phyloP scores from a whole-genome alignment of 2,888 invertebrate genomes.

The Phyllotreta striolata region DNA sequence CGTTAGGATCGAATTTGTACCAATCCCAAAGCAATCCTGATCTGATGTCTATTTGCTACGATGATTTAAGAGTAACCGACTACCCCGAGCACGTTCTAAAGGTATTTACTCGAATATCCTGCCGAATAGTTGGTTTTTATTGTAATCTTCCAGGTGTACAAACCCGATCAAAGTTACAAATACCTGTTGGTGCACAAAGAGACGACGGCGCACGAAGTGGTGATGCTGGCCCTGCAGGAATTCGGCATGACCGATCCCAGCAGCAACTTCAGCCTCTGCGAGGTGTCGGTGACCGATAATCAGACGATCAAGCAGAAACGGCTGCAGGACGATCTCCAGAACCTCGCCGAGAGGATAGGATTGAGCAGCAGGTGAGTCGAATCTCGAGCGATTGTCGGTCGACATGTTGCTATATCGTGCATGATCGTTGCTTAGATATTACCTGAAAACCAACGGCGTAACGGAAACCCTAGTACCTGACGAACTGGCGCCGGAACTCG shows the following conservation, averaged over 20 bases:
- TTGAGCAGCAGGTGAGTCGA: conserved; percentile 66
- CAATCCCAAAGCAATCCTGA: conserved; percentile 92
- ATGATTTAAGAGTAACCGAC: conserved; percentile 80
- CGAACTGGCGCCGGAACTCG: conserved; percentile 91
- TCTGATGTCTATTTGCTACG: conserved; percentile 82
- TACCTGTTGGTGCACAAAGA: conserved; percentile 96
- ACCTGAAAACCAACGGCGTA: conserved; percentile 93
- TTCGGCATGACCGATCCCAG: conserved; percentile 95
- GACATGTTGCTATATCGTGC: background rate
- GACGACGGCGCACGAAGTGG: conserved; percentile 88
- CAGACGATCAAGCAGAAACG: conserved; percentile 96
- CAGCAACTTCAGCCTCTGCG: conserved; percentile 89
- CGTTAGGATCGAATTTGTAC: conserved; percentile 72
- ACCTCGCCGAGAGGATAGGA: conserved; percentile 94
- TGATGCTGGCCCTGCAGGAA: conserved; percentile 95
- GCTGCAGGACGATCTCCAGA: conserved; percentile 92
- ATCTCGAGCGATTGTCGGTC: no score
- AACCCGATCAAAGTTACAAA: conserved; percentile 97
- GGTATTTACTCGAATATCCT: conserved; percentile 55
- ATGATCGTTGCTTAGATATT: conserved; percentile 74
- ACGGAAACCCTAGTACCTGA: conserved; percentile 97
- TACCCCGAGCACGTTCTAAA: conserved; percentile 98
- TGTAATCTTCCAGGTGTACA: conserved; percentile 69
- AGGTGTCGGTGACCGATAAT: conserved; percentile 94
- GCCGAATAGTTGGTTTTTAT: no score